Evolutionary conservation across 2,797 vertebrate species (phyloP), one percentile per base, ranked within the genome.

Genomic region (Enteromius thamalakanensis): DNA sequence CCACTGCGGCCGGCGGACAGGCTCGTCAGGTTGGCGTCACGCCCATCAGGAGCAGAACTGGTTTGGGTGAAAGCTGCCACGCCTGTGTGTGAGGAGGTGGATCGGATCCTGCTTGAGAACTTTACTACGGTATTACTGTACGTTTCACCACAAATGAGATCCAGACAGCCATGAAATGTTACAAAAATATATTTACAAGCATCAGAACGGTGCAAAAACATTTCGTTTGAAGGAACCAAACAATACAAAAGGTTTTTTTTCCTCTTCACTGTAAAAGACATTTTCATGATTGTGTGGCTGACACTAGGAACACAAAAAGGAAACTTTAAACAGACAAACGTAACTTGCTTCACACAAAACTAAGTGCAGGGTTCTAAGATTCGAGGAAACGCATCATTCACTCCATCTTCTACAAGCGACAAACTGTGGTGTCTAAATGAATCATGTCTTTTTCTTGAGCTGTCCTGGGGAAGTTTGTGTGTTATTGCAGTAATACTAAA

Each of bases 161-260:
- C 17, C 0, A 34, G 19, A 49, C 75, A 65, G 10, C 10, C n/a
- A 34, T 42, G 45, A 68, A 68, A 87, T 76, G 80, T 86, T 89
- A 88, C 74, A 91, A 91, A 90, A 90, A 92, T 89, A 92, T 91
- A 92, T 89, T 89, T 91, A 91, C 85, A 90, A 3, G 84, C 88
- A 49, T 87, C 80, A 88, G 67, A 83, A 87, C 76, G 71, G 83
- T 82, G 87, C 84, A 82, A 77, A 34, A 23, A 21, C 72, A 37
- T 47, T 79, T 47, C n/a, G 42, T 53, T 5, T 17, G 29, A 70
- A 45, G 10, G 29, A 55, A 47, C 58, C 29, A 34, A 45, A 77
- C 60, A 47, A 78, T 47, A 85, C 80, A 64, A 6, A 51, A 15
- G 51, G 12, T 2, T 45, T 12, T 21, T 6, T 37, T 45, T 12